Conservation (phyloP, 2,888 invertebrate genomes). For the Platycheirus albimanus region DNA sequence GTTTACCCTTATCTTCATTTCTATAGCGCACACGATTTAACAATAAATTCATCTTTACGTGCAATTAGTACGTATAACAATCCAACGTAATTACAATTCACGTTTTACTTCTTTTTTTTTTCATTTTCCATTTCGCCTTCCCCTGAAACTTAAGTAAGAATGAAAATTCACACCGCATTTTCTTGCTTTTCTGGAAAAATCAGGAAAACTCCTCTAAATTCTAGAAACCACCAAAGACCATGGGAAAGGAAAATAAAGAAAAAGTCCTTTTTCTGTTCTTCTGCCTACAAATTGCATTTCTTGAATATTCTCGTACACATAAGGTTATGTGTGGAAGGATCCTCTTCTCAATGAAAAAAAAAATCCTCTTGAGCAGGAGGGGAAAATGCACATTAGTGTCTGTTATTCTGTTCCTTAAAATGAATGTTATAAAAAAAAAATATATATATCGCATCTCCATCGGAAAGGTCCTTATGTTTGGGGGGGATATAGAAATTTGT, state of each 20-base stretch:
- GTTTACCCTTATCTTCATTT: constrained; percentile 14
- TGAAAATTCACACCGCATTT: constrained; percentile 41
- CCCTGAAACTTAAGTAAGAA: constrained; percentile 34
- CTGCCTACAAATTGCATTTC: neutral
- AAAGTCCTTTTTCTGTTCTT: constrained; percentile 5
- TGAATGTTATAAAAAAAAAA: constrained; percentile 30
- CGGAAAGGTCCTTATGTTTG: constrained; percentile 36
- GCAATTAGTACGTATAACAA: constrained; percentile 71
- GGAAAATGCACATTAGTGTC: constrained; percentile 40
- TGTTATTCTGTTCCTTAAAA: constrained; percentile 45
- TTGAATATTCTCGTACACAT: neutral
- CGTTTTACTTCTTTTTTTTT: constrained; percentile 17
- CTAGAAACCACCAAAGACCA: constrained; percentile 11
- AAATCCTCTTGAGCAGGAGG: neutral
- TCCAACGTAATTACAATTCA: constrained; percentile 68
- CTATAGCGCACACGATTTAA: neutral
- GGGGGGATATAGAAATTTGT: constrained; percentile 9
- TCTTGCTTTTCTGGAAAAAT: constrained; percentile 9
- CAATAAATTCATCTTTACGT: constrained; percentile 43
- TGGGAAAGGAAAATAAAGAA: constrained; percentile 38
- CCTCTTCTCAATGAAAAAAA: constrained; percentile 67
- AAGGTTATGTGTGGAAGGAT: constrained; percentile 39
- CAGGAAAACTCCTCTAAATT: constrained; percentile 46
- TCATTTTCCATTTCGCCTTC: neutral
- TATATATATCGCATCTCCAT: constrained; percentile 38